Base-by-base conservation (phyloP, 1,140 invertebrate genomes). In the Ylistrum balloti region DNA sequence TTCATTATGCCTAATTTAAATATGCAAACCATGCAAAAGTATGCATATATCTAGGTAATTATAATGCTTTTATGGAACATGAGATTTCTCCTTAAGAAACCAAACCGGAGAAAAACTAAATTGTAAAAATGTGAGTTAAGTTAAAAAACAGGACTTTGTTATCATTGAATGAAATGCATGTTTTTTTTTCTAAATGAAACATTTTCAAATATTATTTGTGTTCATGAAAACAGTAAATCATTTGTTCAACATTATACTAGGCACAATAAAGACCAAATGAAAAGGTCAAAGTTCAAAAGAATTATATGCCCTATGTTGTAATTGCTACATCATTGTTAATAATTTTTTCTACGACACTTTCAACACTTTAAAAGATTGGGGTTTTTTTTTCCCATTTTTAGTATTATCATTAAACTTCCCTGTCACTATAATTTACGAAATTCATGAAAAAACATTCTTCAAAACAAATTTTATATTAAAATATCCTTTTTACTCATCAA, bases 21-120 rank as follows among this genome's bases (percentile, higher is more conserved):
- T 74, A 74, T 28, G 28, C 22, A 74, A 22, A 28, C 13, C 56
- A 74, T 13, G n/a, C 28, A 17, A 74, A 28, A 28, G n/a, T 22
- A 28, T 74, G 56, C 56, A n/a, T n/a, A 28, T 17, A 74, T n/a
- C n/a, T 28, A 28, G n/a, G 5, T 28, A 17, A 74, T 7, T 74
- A n/a, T 74, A 74, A 74, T 74, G 56, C 56, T 74, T 28, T 74
- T n/a, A 74, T 28, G 56, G 56, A 17, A 45, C 41, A 45, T 45
- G 35, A 38, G 9, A 7, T 74, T 74, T 74, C 56, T 28, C 22
- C 56, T 28, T 28, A 22, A 74, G 56, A 74, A 9, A 74, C 5
- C 5, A 28, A 74, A 74, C n/a, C 5, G 13, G 13, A 38, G 35
- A 13, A 38, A 38, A 38, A 38, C 13, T 22, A 74, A 74, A 28